Evolutionary conservation across 2,113 vertebrate genomes (phyloP), one percentile per base, ranked within the genome.

Genomic region (Callipepla californica): DNA sequence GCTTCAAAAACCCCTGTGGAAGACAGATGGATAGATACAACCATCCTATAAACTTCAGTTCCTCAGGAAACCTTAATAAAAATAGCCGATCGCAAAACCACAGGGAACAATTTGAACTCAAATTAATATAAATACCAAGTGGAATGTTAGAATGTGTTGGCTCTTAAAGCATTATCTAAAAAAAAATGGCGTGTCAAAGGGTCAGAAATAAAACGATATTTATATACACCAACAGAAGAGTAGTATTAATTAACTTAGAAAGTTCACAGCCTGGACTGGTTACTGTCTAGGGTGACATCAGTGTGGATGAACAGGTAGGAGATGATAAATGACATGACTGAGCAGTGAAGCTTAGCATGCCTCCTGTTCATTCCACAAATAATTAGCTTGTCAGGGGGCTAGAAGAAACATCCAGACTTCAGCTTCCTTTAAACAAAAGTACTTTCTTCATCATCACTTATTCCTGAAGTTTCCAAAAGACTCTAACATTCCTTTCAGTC

Each of bases 111-210:
- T 83, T 7, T 80, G 61, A 96, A 87, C 76, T 79, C 76, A 90
- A 94, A 94, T 93, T 95, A 96, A 96, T 85, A 94, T 88, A 95
- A 94, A 90, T 53, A 86, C 82, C 93, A 95, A 95, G 65, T 92
- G 89, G 72, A 95, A 93, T 67, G 73, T 78, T 90, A 92, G 88
- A 88, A 85, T 1, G 0, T 66, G 51, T 80, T 78, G 76, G 85
- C 58, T 91, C 45, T 81, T 90, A 65, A 81, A 79, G 67, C 45
- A 67, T 15, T 45, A 65, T 57, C 40, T 85, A 68, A 4, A 5
- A 32, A 78, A 89, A 91, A 87, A 80, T 6, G 12, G 3, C 78
- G 53, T 70, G 53, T 61, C 44, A 75, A 91, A 61, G 38, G 87
- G 76, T 93, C 73, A 93, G 74, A 88, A 93, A 65, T 61, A 75